Percentiles rank a stretch among this genome's conserved stretches.
Conservation (phyloP, 2,113 vertebrate genomes). For the Lathamus discolor region DNA sequence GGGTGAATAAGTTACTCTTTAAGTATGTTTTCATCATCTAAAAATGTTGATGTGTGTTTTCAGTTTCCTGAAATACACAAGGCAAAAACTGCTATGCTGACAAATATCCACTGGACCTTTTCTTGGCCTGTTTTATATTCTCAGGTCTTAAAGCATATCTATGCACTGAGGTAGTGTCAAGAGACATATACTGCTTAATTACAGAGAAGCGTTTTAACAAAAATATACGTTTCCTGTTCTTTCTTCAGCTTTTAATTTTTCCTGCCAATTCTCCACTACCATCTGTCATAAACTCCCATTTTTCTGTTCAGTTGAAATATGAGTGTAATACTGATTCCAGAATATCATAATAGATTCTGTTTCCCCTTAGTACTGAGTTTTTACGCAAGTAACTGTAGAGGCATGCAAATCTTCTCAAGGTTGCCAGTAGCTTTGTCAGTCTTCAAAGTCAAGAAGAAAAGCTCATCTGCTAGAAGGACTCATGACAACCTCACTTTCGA, state of each 20-base stretch:
- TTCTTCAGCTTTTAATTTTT: slow-evolving; percentile 44
- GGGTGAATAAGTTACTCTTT: not conserved
- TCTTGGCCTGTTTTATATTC: slow-evolving; percentile 9
- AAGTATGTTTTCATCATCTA: not conserved
- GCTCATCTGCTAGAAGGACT: slow-evolving; percentile 20
- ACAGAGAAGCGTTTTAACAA: slow-evolving; percentile 24
- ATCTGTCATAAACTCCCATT: slow-evolving; percentile 56
- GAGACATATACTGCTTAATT: slow-evolving; percentile 44
- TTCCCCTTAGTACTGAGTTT: slow-evolving; percentile 43
- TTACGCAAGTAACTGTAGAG: not conserved
- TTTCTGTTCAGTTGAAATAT: slow-evolving; percentile 50
- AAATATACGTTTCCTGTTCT: slow-evolving; percentile 30
- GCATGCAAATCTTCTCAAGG: slow-evolving; percentile 8
- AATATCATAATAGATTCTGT: slow-evolving; percentile 45
- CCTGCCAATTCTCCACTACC: slow-evolving; percentile 51
- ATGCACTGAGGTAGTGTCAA: slow-evolving; percentile 6
- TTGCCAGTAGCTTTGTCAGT: slow-evolving; percentile 46
- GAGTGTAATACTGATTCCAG: slow-evolving; percentile 31
- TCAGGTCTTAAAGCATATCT: slow-evolving; percentile 29
- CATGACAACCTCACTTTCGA: slow-evolving; percentile 12
- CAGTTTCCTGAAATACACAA: not conserved
- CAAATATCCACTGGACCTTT: not conserved
- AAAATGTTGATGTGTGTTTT: slow-evolving; percentile 3
- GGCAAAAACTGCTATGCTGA: not conserved
- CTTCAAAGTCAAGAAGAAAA: slow-evolving; percentile 21